phyloP scores from a whole-genome alignment of 2,113 vertebrate species.

The Bucco capensis region DNA sequence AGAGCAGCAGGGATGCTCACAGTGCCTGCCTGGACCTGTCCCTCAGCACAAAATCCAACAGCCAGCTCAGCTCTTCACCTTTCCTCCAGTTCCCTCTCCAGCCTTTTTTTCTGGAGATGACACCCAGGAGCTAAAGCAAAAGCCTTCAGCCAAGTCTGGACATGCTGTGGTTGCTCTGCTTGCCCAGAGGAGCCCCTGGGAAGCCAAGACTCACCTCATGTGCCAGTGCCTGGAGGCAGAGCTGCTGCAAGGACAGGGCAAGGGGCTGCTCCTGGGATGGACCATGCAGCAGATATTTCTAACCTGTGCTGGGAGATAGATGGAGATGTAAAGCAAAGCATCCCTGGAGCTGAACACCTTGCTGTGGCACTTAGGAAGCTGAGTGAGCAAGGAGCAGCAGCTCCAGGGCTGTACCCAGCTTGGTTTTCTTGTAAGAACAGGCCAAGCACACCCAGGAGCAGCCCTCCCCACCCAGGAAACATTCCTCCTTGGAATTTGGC shows the following conservation, averaged over 20 bases:
- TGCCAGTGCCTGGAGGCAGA: neutral
- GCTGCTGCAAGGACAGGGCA: neutral
- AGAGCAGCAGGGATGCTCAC: neutral
- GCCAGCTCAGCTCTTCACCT: neutral
- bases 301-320: neutral
- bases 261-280: neutral
- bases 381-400: neutral
- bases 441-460: neutral
- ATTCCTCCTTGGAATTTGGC: neutral
- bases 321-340: fast-evolving
- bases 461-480: neutral
- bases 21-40: neutral
- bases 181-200: fast-evolving
- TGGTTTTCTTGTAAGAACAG: neutral
- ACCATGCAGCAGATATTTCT: fast-evolving
- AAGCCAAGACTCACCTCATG: fast-evolving
- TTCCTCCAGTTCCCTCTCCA: neutral
- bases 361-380: neutral
- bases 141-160: neutral
- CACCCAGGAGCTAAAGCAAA: fast-evolving
- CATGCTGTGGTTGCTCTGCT: neutral
- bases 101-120: neutral
- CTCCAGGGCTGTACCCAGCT: neutral
- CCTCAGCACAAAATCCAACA: neutral
- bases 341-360: neutral